phyloP scores from a whole-genome alignment of 2,797 vertebrate species.

The Perodicticus potto region DNA sequence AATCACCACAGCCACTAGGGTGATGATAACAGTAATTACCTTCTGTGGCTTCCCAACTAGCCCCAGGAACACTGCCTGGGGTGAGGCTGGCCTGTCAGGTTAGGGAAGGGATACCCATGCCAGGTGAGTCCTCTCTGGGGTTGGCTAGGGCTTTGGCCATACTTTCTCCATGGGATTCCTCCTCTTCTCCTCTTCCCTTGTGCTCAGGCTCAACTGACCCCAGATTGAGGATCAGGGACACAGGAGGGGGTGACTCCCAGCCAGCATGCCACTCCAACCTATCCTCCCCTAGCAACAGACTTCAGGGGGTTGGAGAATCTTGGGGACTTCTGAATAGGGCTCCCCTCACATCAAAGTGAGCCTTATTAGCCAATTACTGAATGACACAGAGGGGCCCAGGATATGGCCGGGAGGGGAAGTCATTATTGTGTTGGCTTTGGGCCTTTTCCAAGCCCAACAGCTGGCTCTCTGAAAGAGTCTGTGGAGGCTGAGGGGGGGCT shows the following conservation, averaged over 20 bases:
- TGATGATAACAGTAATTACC: slow-evolving; percentile 72
- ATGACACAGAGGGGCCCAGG: slow-evolving; percentile 60
- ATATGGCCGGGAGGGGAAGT: slow-evolving; percentile 52
- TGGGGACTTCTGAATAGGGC: slow-evolving; percentile 39
- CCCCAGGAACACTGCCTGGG: slow-evolving; percentile 52
- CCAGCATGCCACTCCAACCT: not conserved
- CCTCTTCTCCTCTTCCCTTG: not conserved
- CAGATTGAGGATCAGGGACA: not conserved
- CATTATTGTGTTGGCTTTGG: slow-evolving; percentile 72
- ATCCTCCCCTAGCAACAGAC: not conserved
- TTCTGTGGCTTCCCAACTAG: slow-evolving; percentile 17
- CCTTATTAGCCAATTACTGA: slow-evolving; percentile 64
- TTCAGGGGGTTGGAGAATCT: not conserved
- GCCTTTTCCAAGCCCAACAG: slow-evolving; percentile 65
- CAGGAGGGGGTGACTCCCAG: not conserved
- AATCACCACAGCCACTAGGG: slow-evolving; percentile 73
- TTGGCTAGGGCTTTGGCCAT: not conserved
- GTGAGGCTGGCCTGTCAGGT: not conserved
- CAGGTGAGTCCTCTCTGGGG: not conserved
- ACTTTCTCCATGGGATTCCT: not conserved
- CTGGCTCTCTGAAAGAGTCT: slow-evolving; percentile 57
- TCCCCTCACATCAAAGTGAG: slow-evolving; percentile 68
- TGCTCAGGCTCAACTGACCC: not conserved
- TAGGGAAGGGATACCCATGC: not conserved
- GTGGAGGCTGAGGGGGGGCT: not conserved